phyloP scores from a whole-genome alignment of 2,888 invertebrate species.

The Nomada ruficornis region DNA sequence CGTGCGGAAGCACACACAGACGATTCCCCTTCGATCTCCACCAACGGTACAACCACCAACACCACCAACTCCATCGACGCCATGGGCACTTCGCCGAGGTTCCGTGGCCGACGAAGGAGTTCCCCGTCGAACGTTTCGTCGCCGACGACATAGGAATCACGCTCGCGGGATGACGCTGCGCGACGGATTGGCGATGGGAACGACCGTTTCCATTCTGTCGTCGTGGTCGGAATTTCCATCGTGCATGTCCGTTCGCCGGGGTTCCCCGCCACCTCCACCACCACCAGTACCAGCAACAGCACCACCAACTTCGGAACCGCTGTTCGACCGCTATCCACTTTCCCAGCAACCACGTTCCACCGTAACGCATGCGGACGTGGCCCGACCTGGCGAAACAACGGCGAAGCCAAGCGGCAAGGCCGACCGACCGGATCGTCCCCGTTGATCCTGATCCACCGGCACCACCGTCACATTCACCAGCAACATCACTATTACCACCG shows the following conservation, averaged over 20 bases:
- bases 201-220: not conserved
- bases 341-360: slow-evolving; percentile 17
- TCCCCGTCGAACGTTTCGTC: slow-evolving; percentile 64
- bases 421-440: not conserved
- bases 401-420: slow-evolving; percentile 10
- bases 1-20: not conserved
- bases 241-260: slow-evolving; percentile 45
- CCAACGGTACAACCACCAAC: slow-evolving; percentile 51
- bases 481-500: not conserved
- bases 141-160: not conserved
- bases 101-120: slow-evolving; percentile 5
- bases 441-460: not conserved
- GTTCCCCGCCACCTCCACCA: slow-evolving; percentile 60
- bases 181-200: not conserved
- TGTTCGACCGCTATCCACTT: slow-evolving; percentile 51
- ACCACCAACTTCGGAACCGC: slow-evolving; percentile 58
- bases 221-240: slow-evolving; percentile 36
- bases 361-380: slow-evolving; percentile 8
- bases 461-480: not conserved
- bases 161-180: not conserved
- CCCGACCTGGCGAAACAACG: not conserved
- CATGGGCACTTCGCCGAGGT: slow-evolving; percentile 33
- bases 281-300: slow-evolving; percentile 53
- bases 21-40: slow-evolving; percentile 33
- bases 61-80: slow-evolving; percentile 45